These are phyloP conservation scores for Antennarius striatus DNA, from an alignment of 2,113 vertebrate genomes.

Conservation along the genomic window DNA sequence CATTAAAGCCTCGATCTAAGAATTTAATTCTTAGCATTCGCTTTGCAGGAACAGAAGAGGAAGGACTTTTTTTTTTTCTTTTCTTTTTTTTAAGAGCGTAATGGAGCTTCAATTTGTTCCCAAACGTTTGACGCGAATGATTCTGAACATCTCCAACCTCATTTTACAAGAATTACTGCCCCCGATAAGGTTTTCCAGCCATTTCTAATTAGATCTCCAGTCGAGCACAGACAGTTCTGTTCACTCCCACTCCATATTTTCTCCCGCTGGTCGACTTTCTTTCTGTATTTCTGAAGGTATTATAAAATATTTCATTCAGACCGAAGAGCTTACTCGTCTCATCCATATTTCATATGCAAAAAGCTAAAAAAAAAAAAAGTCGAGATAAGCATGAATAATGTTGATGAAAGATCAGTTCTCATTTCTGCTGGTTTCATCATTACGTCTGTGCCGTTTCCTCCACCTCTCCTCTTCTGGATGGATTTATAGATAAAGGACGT, in stretches of 20 bases:
- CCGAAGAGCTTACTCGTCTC: not conserved
- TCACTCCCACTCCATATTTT: not conserved
- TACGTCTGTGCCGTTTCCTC: not conserved
- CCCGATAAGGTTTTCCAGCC: not conserved
- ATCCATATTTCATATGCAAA: not conserved
- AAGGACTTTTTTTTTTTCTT: too few species aligned
- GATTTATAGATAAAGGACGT: constrained; percentile 20
- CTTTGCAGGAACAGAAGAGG: too few species aligned
- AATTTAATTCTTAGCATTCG: too few species aligned
- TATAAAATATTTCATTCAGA: constrained; percentile 10
- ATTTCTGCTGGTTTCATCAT: constrained; percentile 51
- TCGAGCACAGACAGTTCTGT: constrained; percentile 18
- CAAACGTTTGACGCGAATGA: too few species aligned
- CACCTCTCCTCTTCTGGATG: not conserved
- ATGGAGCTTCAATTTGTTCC: too few species aligned
- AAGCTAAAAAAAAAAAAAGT: constrained; percentile 4
- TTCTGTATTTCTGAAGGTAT: not conserved
- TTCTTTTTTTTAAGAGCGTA: too few species aligned
- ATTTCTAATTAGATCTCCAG: constrained; percentile 38
- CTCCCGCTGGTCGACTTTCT: not conserved
- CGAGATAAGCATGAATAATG: constrained; percentile 25
- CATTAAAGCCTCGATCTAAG: too few species aligned
- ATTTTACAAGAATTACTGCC: constrained; percentile 19
- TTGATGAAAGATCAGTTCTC: constrained; percentile 14
- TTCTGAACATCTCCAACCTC: constrained; percentile 24